Evolutionary conservation across 2,113 vertebrate genomes (phyloP).

Genomic region (Eurystomus gularis): DNA sequence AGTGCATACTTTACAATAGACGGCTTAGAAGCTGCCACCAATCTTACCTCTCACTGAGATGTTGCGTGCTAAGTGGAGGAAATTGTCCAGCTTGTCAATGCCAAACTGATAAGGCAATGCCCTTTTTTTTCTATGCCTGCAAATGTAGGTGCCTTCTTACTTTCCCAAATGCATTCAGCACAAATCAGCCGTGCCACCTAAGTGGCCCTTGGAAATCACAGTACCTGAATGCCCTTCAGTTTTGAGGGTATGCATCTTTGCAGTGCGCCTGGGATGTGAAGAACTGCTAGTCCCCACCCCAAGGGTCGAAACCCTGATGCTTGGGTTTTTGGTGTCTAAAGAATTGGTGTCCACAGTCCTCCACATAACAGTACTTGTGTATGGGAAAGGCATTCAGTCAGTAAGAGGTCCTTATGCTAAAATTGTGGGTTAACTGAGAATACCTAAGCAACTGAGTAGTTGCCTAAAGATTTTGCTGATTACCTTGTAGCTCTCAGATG

Average conservation of each 20-base stretch:
- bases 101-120: background rate
- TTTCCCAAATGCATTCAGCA: background rate
- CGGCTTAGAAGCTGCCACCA: background rate
- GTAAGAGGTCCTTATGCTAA: background rate
- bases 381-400: background rate
- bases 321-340: background rate
- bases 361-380: accelerated
- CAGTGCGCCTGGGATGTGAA: background rate
- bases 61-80: background rate
- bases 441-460: background rate
- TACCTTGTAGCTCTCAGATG: background rate
- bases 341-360: background rate
- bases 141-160: background rate
- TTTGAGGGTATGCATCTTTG: background rate
- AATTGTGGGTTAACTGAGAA: background rate
- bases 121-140: background rate
- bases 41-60: background rate
- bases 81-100: background rate
- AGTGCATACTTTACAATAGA: background rate
- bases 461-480: background rate
- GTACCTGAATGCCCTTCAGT: background rate
- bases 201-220: background rate
- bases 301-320: accelerated
- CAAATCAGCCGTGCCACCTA: accelerated
- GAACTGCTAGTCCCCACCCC: background rate